Base-by-base conservation (phyloP, 2,797 vertebrate genomes). In the Alectoris magna region DNA sequence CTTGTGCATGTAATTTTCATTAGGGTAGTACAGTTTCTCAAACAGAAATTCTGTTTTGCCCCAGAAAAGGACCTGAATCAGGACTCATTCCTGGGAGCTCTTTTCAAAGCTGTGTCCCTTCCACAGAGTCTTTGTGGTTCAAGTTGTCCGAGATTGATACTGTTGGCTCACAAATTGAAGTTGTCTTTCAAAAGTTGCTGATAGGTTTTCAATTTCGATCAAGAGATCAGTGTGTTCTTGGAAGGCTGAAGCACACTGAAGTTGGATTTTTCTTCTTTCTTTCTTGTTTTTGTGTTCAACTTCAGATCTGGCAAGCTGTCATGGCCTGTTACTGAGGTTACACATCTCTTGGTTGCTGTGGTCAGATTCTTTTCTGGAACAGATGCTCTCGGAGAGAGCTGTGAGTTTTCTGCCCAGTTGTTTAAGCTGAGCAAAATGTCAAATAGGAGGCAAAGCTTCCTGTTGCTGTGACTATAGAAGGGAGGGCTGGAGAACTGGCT, bases 11-110 rank as follows among this genome's bases (percentile, higher is more conserved):
- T 43, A 18, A 5, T 62, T 88, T 90, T 88, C 51, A 5, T 71
- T 74, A 22, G 5, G 34, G 9, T 67, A 48, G 11, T 43, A 31
- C 18, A 81, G 5, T 59, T 68, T 41, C 64, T 71, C 48, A 62
- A 75, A 49, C 63, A 86, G 71, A 81, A 84, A 80, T 71, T 21
- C 39, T 24, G 2, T 15, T 69, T 80, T 85, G 15, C 31, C 27
- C 7, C 0, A 0, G 34, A 41, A 88, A 48, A 34, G 51, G 12
- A 5, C 26, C 34, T 66, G 36, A 62, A 62, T 34, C 19, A 13
- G 34, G 27, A 39, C 71, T 90, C 2, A 14, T 86, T 77, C 59
- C n/a, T 67, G 41, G 44, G 86, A 72, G 27, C 29, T 77, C 6
- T 68, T 76, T 44, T 26, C 31, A 64, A 43, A 56, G 11, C 12